Evolutionary conservation across 2,113 vertebrate genomes (phyloP), one percentile per base, ranked within the genome.

Genomic region (Picathartes gymnocephalus): DNA sequence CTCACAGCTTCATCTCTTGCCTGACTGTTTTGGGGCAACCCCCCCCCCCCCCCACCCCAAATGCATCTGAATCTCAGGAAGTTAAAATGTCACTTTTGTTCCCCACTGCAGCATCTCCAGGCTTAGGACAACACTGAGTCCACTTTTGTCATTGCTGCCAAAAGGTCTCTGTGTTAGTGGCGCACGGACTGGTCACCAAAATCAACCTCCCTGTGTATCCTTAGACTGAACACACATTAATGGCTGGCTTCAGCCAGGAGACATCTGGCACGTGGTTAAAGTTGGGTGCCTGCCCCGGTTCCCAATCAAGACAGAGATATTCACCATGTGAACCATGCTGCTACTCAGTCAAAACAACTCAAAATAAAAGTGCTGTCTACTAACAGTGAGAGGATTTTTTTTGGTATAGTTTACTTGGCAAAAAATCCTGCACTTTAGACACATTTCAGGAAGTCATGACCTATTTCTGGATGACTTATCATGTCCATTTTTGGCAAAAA

Each of bases 401-500:
- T 88, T 84, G 40, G n/a, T 81, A 57, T 76, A 71, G 77, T 74
- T 96, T 92, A 92, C 61, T 86, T 78, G 68, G 60, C 90, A 94
- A 94, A 94, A 79, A 81, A 90, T 86, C 53, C 57, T 53, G 30
- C 17, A 74, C 40, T 72, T 90, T 72, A 93, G 68, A 88, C 64
- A 86, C 5, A 64, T 86, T 81, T 96, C 83, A 94, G 82, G 85
- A 95, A 96, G 93, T 62, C 0, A 4, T 71, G 72, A 84, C 48
- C 64, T 94, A 65, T 88, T 96, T 94, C 84, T 93, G 69, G 53
- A 84, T 95, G 82, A 81, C 69, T 84, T 94, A 86, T 70, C 22
- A 54, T 12, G 1, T 60, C 82, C 68, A 88, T 1, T 0, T 64
- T 64, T 30, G 30, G 47, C 45, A 94, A 81, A 88, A 95, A 68